These are phyloP conservation scores for Pantala flavescens DNA, from an alignment of 1,140 invertebrate genomes.

Conservation along the genomic window DNA sequence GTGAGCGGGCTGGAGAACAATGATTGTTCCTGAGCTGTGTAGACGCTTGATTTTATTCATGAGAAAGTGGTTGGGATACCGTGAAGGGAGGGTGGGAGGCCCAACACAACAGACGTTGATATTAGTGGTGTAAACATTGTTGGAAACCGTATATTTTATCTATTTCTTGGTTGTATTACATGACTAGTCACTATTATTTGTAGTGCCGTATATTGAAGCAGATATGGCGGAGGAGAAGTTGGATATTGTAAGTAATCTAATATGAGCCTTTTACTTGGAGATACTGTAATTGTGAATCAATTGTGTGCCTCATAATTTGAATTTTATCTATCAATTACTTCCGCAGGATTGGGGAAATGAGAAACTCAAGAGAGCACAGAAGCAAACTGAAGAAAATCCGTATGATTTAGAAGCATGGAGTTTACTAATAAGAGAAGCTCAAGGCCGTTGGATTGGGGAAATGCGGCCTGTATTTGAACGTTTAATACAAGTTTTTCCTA, in stretches of 20 bases:
- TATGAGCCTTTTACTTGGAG: not conserved
- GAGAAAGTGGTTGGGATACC: too few species aligned
- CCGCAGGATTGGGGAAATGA: conserved; percentile 79
- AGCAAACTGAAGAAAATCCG: conserved; percentile 65
- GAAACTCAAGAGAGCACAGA: conserved; percentile 64
- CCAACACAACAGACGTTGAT: too few species aligned
- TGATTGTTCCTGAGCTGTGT: too few species aligned
- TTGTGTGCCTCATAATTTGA: not conserved
- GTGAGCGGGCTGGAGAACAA: too few species aligned
- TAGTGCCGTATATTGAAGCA: too few species aligned
- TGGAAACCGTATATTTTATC: too few species aligned
- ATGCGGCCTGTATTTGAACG: conserved; percentile 88
- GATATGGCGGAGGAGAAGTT: not conserved
- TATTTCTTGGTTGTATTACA: too few species aligned
- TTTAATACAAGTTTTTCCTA: conserved; percentile 86
- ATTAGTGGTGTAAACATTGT: too few species aligned
- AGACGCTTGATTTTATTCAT: too few species aligned
- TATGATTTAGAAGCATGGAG: conserved; percentile 97
- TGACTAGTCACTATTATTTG: too few species aligned
- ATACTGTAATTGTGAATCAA: not conserved
- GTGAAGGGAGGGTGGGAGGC: too few species aligned
- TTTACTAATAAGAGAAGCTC: conserved; percentile 81
- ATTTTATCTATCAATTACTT: not conserved
- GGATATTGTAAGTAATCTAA: not conserved
- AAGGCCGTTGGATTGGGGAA: conserved; percentile 82